Evolutionary conservation across 2,113 vertebrate species (phyloP).

Genomic region (Coptodon bakossiorum): DNA sequence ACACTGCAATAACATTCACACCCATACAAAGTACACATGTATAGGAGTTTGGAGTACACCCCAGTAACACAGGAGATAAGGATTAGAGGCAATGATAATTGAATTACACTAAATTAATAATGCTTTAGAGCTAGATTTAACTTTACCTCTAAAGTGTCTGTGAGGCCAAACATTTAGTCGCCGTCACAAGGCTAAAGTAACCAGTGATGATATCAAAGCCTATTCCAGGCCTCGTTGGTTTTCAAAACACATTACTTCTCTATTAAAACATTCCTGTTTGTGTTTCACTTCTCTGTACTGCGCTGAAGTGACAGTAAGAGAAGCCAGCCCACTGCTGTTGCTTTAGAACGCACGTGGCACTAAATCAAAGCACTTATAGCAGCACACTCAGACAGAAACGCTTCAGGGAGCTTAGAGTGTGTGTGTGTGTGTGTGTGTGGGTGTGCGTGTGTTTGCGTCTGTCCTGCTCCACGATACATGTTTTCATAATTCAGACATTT

Average conservation of each 20-base stretch:
- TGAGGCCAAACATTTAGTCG: not conserved
- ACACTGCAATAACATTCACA: not conserved
- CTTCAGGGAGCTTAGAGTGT: not conserved
- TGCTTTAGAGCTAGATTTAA: not conserved
- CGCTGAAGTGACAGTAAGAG: not conserved
- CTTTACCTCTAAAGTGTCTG: not conserved
- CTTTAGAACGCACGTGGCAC: not conserved
- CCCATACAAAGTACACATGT: not conserved
- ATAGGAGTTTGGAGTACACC: not conserved
- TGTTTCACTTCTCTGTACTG: constrained; percentile 14
- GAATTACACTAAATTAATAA: not conserved
- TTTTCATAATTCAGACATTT: constrained; percentile 54
- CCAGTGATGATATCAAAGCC: not conserved
- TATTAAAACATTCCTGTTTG: not conserved
- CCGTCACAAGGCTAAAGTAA: not conserved
- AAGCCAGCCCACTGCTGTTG: constrained; percentile 38
- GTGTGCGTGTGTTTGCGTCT: not conserved
- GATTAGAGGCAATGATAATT: not conserved
- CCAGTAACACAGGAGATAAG: not conserved
- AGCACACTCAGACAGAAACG: not conserved
- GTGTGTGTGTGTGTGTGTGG: not conserved
- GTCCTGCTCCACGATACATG: constrained; percentile 18
- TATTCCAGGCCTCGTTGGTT: not conserved
- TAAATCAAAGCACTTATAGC: not conserved
- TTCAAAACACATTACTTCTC: constrained; percentile 9